These are phyloP conservation scores for Drosophila nannoptera DNA, from an alignment of 1,140 invertebrate species.

Conservation along the genomic window DNA sequence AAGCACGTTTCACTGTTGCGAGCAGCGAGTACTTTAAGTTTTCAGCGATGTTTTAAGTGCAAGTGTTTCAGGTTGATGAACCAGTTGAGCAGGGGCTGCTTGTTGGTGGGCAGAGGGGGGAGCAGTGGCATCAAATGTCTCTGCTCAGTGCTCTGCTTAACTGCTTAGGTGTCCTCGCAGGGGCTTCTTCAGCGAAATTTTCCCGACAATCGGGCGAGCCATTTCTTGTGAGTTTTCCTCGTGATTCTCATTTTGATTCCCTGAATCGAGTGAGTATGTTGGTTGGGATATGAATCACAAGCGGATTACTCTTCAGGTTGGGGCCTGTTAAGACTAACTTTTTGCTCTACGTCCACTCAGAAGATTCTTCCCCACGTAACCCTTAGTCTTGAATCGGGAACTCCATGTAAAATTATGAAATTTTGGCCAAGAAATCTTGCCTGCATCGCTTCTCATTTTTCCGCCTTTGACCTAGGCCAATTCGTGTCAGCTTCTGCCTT, in stretches of 20 bases:
- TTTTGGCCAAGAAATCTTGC: too few relatives aligned
- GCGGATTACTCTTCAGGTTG: too few relatives aligned
- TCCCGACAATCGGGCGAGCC: too few relatives aligned
- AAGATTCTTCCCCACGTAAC: too few relatives aligned
- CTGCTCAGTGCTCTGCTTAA: conserved; percentile 7
- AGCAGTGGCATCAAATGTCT: conserved; percentile 19
- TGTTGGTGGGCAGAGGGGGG: neutral
- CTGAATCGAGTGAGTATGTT: too few relatives aligned
- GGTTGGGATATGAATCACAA: too few relatives aligned
- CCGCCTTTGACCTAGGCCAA: conserved; percentile 4
- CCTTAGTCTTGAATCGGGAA: too few relatives aligned
- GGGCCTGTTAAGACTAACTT: too few relatives aligned
- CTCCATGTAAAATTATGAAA: too few relatives aligned
- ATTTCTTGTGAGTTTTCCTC: neutral
- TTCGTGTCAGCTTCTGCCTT: neutral
- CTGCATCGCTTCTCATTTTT: neutral
- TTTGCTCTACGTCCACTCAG: too few relatives aligned
- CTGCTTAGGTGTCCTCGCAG: neutral
- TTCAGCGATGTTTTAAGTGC: conserved; percentile 34
- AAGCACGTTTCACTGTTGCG: conserved; percentile 21
- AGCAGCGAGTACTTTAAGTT: conserved; percentile 38
- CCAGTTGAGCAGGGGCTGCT: conserved; percentile 22
- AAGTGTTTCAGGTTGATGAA: conserved; percentile 57
- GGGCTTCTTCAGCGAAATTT: conserved; percentile 22
- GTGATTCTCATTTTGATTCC: neutral